phyloP scores from a whole-genome alignment of 2,888 invertebrate species.

The Bombylius major region DNA sequence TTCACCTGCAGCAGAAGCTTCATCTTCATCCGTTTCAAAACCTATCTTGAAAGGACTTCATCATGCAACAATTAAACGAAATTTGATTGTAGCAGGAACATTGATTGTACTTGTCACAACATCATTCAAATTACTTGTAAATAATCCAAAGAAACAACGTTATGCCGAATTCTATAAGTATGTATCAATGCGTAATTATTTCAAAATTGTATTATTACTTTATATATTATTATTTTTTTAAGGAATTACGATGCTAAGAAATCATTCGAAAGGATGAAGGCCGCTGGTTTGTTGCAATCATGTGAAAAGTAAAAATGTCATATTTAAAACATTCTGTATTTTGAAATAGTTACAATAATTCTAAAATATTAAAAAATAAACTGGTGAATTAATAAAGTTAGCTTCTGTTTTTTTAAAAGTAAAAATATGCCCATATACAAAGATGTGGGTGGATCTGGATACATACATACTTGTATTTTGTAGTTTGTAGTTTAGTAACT shows the following conservation, averaged over 20 bases:
- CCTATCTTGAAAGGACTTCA: conserved; percentile 62
- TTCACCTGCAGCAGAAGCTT: conserved; percentile 23
- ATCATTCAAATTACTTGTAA: conserved; percentile 39
- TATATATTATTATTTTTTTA: conserved; percentile 7
- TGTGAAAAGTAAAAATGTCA: conserved; percentile 20
- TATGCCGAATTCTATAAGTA: conserved; percentile 72
- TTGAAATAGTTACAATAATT: too few relatives aligned
- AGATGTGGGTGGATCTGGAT: too few relatives aligned
- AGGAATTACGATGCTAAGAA: conserved; percentile 35
- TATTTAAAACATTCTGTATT: background rate
- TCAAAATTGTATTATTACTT: background rate
- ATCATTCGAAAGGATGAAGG: conserved; percentile 35
- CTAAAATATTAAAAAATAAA: too few relatives aligned
- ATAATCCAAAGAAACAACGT: conserved; percentile 41
- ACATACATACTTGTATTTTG: too few relatives aligned
- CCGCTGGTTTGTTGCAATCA: conserved; percentile 35
- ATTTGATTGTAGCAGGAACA: conserved; percentile 40
- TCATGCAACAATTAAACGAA: conserved; percentile 45
- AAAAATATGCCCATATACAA: too few relatives aligned
- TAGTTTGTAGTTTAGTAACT: too few relatives aligned
- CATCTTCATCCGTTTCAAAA: conserved; percentile 34
- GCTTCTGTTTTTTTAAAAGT: too few relatives aligned
- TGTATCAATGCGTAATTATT: conserved; percentile 17
- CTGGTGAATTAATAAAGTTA: too few relatives aligned
- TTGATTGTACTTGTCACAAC: conserved; percentile 35